These are phyloP conservation scores for Callyntrura guangdongensis DNA, from an alignment of 2,888 invertebrate genomes.

Conservation along the genomic window DNA sequence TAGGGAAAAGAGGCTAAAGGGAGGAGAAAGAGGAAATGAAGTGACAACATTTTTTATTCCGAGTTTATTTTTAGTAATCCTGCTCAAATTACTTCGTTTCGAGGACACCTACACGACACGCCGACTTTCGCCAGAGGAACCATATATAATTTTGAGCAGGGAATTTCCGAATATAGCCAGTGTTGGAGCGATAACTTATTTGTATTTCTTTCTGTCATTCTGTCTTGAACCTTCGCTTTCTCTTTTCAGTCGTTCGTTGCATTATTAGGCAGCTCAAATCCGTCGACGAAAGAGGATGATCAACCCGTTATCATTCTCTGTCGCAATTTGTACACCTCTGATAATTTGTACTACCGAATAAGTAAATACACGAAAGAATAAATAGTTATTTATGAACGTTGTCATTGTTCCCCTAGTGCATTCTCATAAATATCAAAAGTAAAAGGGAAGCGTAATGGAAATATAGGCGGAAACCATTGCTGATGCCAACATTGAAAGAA, in stretches of 20 bases:
- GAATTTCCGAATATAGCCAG: background rate
- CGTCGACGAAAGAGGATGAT: conserved; percentile 3
- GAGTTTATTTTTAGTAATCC: conserved; percentile 73
- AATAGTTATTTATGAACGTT: too few species aligned
- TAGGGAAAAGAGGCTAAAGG: background rate
- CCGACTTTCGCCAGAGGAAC: background rate
- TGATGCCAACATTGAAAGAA: too few species aligned
- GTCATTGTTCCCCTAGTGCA: background rate
- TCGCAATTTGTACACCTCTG: background rate
- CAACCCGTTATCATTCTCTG: conserved; percentile 7
- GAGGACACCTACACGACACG: conserved; percentile 25
- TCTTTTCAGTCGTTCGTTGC: background rate
- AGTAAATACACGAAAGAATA: background rate
- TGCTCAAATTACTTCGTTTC: conserved; percentile 67
- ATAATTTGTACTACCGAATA: background rate
- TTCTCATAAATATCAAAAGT: background rate
- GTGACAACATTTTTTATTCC: conserved; percentile 69
- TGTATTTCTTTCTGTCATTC: conserved; percentile 10
- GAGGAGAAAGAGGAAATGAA: conserved; percentile 47
- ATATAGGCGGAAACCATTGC: background rate
- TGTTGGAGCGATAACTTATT: background rate
- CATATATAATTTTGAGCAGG: background rate
- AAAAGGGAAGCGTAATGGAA: background rate
- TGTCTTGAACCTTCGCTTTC: background rate
- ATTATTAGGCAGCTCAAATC: background rate